Base-by-base conservation (phyloP, 1,140 invertebrate species). In the Lepidurus packardi region DNA sequence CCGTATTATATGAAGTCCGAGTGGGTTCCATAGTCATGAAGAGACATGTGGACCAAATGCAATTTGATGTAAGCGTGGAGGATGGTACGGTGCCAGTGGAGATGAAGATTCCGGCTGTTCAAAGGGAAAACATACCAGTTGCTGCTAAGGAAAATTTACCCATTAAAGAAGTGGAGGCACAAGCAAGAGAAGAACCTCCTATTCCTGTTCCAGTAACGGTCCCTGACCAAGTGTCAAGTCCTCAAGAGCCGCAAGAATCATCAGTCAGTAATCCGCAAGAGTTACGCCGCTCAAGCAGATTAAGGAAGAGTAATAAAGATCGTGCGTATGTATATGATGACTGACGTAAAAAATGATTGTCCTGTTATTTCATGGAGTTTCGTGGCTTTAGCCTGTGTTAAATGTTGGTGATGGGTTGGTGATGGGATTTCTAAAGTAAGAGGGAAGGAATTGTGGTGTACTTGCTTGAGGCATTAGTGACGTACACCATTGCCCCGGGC, bases 21-120 rank as follows among this genome's bases (percentile, higher is more conserved):
- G 44, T 53, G 24, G 47, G 47, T 10, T 16, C 25, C 21, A 65
- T 11, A 5, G 25, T 78, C 25, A 7, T 43, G 44, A 78, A 77
- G 34, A 16, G 76, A 44, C 76, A 77, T 45, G 43, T 77, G 16
- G 76, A 77, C n/a, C 76, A 77, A 34, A 7, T 77, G 76, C 76
- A 34, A 34, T 34, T 34, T 34, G 34, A 34, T 34, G 45, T 21
- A 10, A 41, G n/a, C 43, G 16, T 25, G 53, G n/a, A 24, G 34
- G 53, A 53, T 34, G 34, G 53, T 34, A 25, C 43, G 77, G 73
- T 78, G 25, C 41, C 25, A 41, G 47, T 41, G 11, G n/a, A 73
- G 13, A 16, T 3, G 45, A 47, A 47, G 6, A 47, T 47, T 47
- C 45, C 45, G 45, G 10, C 45, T 47, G 45, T 47, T 10, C 45